A percentile compares a stretch with the other conserved stretches of the same genome.
These are phyloP conservation scores for Rhinogobius similis DNA, from an alignment of 2,113 vertebrate genomes.

Conservation along the genomic window DNA sequence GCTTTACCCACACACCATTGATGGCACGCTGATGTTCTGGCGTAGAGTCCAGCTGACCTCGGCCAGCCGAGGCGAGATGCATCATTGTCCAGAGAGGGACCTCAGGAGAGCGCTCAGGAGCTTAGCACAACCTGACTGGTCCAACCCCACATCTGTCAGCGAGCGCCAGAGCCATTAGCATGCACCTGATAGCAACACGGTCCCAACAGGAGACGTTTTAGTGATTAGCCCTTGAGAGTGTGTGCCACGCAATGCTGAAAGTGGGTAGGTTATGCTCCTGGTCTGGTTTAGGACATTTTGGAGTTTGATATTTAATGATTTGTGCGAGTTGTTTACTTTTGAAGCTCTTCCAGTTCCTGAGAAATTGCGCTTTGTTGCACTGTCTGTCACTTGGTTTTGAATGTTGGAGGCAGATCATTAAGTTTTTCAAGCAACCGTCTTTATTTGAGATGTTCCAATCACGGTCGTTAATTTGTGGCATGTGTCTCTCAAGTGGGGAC, in stretches of 20 bases:
- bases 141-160: conserved; percentile 46
- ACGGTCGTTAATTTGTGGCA: no score
- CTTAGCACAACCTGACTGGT: conserved; percentile 43
- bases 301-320: neutral
- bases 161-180: conserved; percentile 27
- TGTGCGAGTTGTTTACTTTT: no score
- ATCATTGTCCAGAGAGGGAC: conserved; percentile 78
- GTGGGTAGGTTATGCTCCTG: neutral
- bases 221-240: conserved; percentile 6
- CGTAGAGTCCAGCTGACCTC: conserved; percentile 79
- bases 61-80: conserved; percentile 74
- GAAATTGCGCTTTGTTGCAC: no score
- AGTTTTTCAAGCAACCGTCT: no score
- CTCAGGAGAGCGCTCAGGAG: conserved; percentile 71
- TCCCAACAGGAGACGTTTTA: conserved; percentile 16
- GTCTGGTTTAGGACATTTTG: neutral
- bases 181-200: conserved; percentile 1
- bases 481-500: no score
- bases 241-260: conserved; percentile 14
- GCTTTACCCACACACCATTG: conserved; percentile 82
- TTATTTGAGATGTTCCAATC: no score
- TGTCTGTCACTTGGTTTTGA: no score
- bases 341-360: no score
- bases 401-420: no score
- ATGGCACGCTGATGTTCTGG: conserved; percentile 82